A percentile compares a stretch with the other conserved stretches of the same genome.
These are phyloP conservation scores for Propithecus coquereli DNA, from an alignment of 2,113 vertebrate species.

Conservation along the genomic window DNA sequence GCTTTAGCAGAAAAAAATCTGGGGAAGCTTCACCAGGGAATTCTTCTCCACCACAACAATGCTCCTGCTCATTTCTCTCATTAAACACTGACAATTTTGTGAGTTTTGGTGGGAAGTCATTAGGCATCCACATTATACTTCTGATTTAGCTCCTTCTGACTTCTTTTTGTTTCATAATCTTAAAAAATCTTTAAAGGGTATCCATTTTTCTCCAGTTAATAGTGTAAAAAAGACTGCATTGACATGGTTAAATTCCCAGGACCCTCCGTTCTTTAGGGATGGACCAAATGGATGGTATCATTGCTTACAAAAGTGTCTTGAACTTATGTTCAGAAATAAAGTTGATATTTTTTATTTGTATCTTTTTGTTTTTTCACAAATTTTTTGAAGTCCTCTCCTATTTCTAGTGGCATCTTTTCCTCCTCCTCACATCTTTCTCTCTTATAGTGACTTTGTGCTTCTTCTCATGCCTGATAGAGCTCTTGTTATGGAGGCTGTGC, in stretches of 20 bases:
- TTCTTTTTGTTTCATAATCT: not conserved
- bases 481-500: not conserved
- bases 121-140: not conserved
- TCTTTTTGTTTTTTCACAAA: not conserved
- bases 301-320: not conserved
- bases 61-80: not conserved
- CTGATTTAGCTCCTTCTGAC: not conserved
- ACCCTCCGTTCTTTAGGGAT: not conserved
- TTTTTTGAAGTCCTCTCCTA: not conserved
- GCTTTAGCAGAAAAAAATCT: not conserved
- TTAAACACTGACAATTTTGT: not conserved
- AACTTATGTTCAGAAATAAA: not conserved
- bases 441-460: not conserved
- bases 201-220: not conserved
- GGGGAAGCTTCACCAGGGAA: not conserved
- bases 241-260: not conserved
- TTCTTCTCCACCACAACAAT: not conserved
- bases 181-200: not conserved
- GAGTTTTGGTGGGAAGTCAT: not conserved
- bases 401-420: not conserved
- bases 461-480: not conserved
- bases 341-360: not conserved
- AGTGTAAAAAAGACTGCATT: not conserved
- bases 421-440: not conserved
- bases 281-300: not conserved